Evolutionary conservation across 2,797 vertebrate genomes (phyloP), one percentile per base, ranked within the genome.

Genomic region (Petrocephalus sullivani): DNA sequence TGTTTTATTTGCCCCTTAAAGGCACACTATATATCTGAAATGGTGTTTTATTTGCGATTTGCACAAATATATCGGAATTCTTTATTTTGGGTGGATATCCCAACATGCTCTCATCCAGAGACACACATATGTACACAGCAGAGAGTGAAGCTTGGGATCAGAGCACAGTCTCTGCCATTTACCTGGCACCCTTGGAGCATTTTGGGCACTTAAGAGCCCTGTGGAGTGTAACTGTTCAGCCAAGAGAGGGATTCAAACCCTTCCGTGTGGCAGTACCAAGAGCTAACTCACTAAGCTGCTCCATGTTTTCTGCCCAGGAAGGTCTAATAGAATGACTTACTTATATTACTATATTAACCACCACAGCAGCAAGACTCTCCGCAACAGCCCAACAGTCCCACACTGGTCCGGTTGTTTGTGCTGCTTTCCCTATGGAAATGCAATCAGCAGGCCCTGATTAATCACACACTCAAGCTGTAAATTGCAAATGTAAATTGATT

Each of bases 401-500:
- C 19, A n/a, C 28, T 61, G 49, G 58, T 19, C 19, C 12, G 82
- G 28, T 19, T 78, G 83, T 51, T 37, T 75, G 56, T 28, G 58
- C 33, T 75, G 51, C 14, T 82, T 49, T 54, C 57, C n/a, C 90
- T 85, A 89, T 91, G 87, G 91, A 90, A 93, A 91, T 90, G 57
- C 83, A 91, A 89, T 91, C 28, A 19, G 57, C 89, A 88, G 88
- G 82, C 82, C 86, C 58, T 91, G 87, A 87, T 88, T 88, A 91
- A 88, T 56, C 14, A 75, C 88, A 89, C 87, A 89, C 87, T 89
- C 46, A 7, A 88, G 81, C 49, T 90, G 49, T 92, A 89, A 92
- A 92, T 92, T 92, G 90, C 89, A 93, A 93, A 93, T 91, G 81
- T 12, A 21, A 37, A 88, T 85, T 75, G 75, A 91, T 89, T 89